Evolutionary conservation across 2,113 vertebrate species (phyloP).

Genomic region (Spea multiplicata): DNA sequence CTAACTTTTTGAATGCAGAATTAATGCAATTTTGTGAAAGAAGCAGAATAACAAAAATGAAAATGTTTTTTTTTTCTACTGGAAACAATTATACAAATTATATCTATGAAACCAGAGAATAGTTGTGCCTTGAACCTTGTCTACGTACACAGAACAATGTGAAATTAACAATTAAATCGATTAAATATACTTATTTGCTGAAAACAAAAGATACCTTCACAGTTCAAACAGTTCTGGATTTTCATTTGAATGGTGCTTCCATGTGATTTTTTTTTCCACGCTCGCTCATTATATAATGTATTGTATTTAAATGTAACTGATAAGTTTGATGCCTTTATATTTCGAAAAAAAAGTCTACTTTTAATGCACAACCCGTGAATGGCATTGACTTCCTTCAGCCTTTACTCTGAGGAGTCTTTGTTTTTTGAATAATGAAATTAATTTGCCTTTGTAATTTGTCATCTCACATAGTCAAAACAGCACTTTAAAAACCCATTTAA

Average conservation of each 20-base stretch:
- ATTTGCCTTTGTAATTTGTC: constrained; percentile 66
- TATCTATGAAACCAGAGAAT: constrained; percentile 90
- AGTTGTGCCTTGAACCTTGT: constrained; percentile 85
- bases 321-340: constrained; percentile 76
- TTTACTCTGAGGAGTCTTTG: constrained; percentile 61
- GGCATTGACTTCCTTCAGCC: constrained; percentile 66
- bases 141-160: constrained; percentile 75
- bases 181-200: constrained; percentile 92
- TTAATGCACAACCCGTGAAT: constrained; percentile 69
- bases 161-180: constrained; percentile 98
- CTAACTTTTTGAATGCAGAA: constrained; percentile 69
- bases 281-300: constrained; percentile 73
- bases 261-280: constrained; percentile 49
- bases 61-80: constrained; percentile 68
- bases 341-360: constrained; percentile 69
- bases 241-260: constrained; percentile 85
- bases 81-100: constrained; percentile 96
- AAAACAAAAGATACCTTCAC: constrained; percentile 78
- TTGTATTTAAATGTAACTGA: constrained; percentile 77
- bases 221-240: constrained; percentile 73
- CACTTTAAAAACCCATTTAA: constrained; percentile 47
- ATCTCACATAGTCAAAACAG: constrained; percentile 58
- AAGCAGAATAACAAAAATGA: constrained; percentile 45
- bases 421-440: constrained; percentile 68
- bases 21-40: constrained; percentile 59